Evolutionary conservation across 2,888 invertebrate genomes (phyloP).

Genomic region (Hyposoter dolosus): DNA sequence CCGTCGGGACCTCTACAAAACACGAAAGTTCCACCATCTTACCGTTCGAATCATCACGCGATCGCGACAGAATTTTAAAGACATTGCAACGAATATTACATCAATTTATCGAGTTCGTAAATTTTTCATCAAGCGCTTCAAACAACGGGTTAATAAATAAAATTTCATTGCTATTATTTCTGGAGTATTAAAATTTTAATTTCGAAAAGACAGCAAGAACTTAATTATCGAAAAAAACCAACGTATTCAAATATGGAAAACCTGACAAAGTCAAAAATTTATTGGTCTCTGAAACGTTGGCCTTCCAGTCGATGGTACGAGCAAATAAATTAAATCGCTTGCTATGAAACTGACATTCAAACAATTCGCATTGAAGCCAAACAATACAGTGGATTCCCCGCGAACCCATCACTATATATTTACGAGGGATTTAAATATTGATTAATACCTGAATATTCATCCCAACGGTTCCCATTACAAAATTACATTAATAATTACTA

Average conservation of each 20-base stretch:
- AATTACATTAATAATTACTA: background rate
- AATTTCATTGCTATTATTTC: background rate
- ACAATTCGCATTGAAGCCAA: background rate
- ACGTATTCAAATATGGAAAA: background rate
- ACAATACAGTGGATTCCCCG: background rate
- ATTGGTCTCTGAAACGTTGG: background rate
- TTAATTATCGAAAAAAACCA: background rate
- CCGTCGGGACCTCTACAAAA: constrained; percentile 33
- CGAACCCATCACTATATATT: background rate
- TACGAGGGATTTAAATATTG: background rate
- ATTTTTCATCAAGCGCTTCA: background rate
- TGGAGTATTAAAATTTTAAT: background rate
- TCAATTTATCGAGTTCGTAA: background rate
- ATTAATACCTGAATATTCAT: background rate
- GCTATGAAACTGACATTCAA: background rate
- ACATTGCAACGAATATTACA: background rate
- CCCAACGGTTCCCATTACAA: background rate
- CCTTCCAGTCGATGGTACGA: background rate
- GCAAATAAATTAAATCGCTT: background rate
- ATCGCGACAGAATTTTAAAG: background rate
- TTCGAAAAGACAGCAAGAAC: background rate
- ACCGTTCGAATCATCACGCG: background rate
- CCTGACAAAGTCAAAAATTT: background rate
- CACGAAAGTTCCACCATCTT: constrained; percentile 42
- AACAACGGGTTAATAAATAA: background rate